Conservation (phyloP, 2,113 vertebrate species). For the Epinephelus lanceolatus region DNA sequence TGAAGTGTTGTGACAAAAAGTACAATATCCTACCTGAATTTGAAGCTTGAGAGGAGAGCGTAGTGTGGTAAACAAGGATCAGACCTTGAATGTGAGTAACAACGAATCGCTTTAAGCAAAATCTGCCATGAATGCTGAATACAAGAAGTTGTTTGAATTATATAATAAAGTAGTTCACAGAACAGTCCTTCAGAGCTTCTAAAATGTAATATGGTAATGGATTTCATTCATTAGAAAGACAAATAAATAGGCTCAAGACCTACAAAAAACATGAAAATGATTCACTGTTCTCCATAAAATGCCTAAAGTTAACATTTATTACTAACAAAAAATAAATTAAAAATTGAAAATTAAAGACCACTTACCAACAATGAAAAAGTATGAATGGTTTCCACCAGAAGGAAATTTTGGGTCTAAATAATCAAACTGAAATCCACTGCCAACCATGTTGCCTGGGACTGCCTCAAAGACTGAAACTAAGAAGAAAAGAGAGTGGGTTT, state of each 20-base stretch:
- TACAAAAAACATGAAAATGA: not conserved
- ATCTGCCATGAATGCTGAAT: not conserved
- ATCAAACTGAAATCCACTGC: not conserved
- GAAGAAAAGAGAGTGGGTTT: not conserved
- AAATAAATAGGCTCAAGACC: not conserved
- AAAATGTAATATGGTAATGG: no score
- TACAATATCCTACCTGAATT: conserved; percentile 5
- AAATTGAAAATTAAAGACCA: accelerated
- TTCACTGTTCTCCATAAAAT: not conserved
- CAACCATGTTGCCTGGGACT: conserved; percentile 22
- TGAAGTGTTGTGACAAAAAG: not conserved
- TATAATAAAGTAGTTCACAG: not conserved
- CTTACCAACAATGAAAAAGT: conserved; percentile 50
- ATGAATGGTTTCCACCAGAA: not conserved
- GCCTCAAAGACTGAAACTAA: conserved; percentile 31
- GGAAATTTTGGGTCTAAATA: not conserved
- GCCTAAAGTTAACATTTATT: not conserved
- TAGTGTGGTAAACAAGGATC: not conserved
- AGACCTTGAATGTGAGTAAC: conserved; percentile 47
- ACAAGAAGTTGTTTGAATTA: not conserved
- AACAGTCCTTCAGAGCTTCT: no score
- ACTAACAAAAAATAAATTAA: not conserved
- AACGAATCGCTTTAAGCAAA: not conserved
- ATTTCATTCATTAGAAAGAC: not conserved
- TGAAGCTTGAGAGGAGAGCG: not conserved